phyloP scores from a whole-genome alignment of 1,140 invertebrate genomes.

The Notospermus geniculatus region DNA sequence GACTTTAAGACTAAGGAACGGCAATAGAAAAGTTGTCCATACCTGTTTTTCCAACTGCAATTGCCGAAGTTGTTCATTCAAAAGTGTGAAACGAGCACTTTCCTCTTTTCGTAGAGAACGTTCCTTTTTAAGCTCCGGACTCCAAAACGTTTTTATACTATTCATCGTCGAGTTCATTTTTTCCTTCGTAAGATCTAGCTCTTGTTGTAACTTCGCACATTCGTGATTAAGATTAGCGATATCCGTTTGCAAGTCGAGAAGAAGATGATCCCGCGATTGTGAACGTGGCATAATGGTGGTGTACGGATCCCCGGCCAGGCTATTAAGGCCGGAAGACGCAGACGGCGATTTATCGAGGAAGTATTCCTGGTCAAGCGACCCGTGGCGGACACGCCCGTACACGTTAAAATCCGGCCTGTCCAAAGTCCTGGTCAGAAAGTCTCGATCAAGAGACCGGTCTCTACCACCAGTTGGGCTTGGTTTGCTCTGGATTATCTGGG shows the following conservation, averaged over 20 bases:
- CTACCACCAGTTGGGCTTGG: conserved; percentile 35
- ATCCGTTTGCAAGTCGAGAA: conserved; percentile 85
- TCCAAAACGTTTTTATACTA: conserved; percentile 99
- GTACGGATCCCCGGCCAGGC: not conserved
- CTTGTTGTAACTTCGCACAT: conserved; percentile 92
- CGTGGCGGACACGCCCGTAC: no score
- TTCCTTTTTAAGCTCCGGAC: conserved; percentile 98
- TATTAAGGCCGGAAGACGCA: not conserved
- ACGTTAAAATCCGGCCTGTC: conserved; percentile 28
- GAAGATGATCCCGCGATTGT: conserved; percentile 6
- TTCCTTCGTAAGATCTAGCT: conserved; percentile 94
- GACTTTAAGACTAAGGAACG: no score
- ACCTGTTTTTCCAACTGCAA: conserved; percentile 98
- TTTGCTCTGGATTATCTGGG: conserved; percentile 22
- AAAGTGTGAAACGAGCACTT: conserved; percentile 92
- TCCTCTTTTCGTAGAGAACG: conserved; percentile 94
- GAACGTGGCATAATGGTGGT: not conserved
- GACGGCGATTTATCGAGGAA: conserved; percentile 1
- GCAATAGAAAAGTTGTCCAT: conserved; percentile 50
- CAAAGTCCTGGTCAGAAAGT: conserved; percentile 51
- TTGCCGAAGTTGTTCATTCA: conserved; percentile 95
- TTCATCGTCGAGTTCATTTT: conserved; percentile 98
- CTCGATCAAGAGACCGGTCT: conserved; percentile 47
- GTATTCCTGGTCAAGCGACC: not conserved
- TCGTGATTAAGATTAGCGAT: conserved; percentile 94